These are phyloP conservation scores for Stenotaenia linearis DNA, from an alignment of 2,888 invertebrate genomes.

Conservation along the genomic window DNA sequence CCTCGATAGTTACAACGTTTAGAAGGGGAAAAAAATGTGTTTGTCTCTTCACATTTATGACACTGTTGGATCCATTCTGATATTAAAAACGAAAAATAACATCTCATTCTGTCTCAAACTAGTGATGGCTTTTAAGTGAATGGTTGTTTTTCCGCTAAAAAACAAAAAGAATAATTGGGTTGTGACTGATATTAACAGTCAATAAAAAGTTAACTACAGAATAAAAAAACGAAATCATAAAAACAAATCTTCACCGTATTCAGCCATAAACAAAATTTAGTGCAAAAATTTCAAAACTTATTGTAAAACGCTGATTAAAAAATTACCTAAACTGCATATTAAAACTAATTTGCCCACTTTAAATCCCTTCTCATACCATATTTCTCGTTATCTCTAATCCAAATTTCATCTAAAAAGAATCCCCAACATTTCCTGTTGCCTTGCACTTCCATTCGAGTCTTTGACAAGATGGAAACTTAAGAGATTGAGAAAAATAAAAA, in stretches of 20 bases:
- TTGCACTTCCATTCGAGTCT: constrained; percentile 1
- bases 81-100: neutral
- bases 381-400: constrained; percentile 1
- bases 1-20: neutral
- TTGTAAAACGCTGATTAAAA: neutral
- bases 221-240: neutral
- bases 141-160: neutral
- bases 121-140: neutral
- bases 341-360: neutral
- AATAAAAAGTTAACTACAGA: neutral
- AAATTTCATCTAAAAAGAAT: constrained; percentile 2
- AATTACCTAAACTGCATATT: neutral
- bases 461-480: constrained; percentile 14
- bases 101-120: neutral
- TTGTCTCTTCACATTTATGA: neutral
- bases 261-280: no score
- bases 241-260: neutral
- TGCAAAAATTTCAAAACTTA: no score
- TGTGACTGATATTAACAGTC: neutral
- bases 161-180: neutral
- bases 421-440: neutral
- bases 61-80: neutral
- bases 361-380: neutral
- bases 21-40: neutral
- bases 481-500: constrained; percentile 6